Evolutionary conservation across 2,888 invertebrate species (phyloP).

Genomic region (Tribolium freemani): DNA sequence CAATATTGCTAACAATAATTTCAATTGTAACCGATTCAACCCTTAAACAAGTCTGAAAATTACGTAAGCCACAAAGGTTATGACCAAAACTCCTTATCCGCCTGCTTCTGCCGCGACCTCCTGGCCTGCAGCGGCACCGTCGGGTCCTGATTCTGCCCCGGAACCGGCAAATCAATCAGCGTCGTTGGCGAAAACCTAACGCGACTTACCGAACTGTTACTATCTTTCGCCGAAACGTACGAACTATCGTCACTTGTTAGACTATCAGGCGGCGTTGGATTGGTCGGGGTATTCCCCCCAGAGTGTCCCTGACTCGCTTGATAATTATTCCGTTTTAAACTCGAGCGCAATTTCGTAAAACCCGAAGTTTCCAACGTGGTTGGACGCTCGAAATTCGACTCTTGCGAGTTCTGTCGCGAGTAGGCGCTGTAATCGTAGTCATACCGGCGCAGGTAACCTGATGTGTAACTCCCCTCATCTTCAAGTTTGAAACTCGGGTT

Average conservation of each 20-base stretch:
- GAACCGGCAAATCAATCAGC: slow-evolving; percentile 74
- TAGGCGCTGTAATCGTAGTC: slow-evolving; percentile 64
- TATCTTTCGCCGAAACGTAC: slow-evolving; percentile 88
- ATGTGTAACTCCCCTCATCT: slow-evolving; percentile 70
- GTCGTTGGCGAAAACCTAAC: slow-evolving; percentile 86
- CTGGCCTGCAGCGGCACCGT: slow-evolving; percentile 71
- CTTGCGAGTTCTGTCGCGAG: slow-evolving; percentile 70
- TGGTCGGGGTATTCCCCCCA: slow-evolving; percentile 81
- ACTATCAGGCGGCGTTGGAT: slow-evolving; percentile 89
- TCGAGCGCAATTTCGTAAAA: slow-evolving; percentile 81
- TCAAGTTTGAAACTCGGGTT: slow-evolving; percentile 77
- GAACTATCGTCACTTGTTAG: slow-evolving; percentile 90
- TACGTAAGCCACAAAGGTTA: slow-evolving; percentile 63
- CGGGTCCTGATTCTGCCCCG: slow-evolving; percentile 71
- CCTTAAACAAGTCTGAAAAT: slow-evolving; percentile 13
- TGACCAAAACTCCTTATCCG: slow-evolving; percentile 72
- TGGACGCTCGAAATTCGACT: slow-evolving; percentile 72
- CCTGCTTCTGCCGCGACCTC: slow-evolving; percentile 68
- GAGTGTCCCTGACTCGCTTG: slow-evolving; percentile 68
- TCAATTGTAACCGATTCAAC: slow-evolving; percentile 25
- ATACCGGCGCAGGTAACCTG: slow-evolving; percentile 67
- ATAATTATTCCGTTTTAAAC: slow-evolving; percentile 81
- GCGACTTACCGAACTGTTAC: slow-evolving; percentile 78
- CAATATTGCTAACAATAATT: slow-evolving; percentile 28
- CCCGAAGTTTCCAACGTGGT: slow-evolving; percentile 76